Evolutionary conservation across 2,888 invertebrate genomes (phyloP), one percentile per base, ranked within the genome.

Genomic region (Cataglyphis livida): DNA sequence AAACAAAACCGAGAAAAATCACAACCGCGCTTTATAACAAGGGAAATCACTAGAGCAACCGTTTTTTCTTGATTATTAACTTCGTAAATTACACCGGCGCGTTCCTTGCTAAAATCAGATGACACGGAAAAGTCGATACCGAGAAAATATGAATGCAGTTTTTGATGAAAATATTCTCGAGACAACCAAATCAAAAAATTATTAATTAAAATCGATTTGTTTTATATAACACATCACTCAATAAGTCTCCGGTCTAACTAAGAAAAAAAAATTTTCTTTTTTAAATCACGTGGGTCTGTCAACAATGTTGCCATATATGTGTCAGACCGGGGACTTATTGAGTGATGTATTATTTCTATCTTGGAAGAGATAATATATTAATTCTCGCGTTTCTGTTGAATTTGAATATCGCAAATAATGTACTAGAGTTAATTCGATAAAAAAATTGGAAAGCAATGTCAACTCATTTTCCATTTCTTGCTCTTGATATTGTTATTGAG

Each of bases 1-100:
- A 70, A 71, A 79, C 59, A 79, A 79, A 71, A 71, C 59, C 25
- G 21, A n/a, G 51, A 21, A 59, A 61, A 71, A 71, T 71, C 71
- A 59, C 44, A 59, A 59, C 25, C 44, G 44, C 59, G 73, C 44
- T 79, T 79, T 79, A 79, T 25, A 44, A 66, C 15, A n/a, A 41
- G 12, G 12, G 51, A 48, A 6, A n/a, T 7, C 48, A 18, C 2
- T 1, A 18, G 44, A 18, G 18, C 21, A 32, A 41, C 12, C 44
- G 59, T 44, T 59, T 61, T 79, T 70, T n/a, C n/a, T 51, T n/a
- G 51, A 51, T 7, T 51, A n/a, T 51, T 51, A 51, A 73, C 28
- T 12, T 6, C 10, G 44, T 79, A 71, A 59, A 71, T 79, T 44
- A 59, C 44, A 44, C 44, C 44, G 57, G 10, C 57, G 41, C 41